phyloP scores from a whole-genome alignment of 2,113 vertebrate species.

The Myocastor coypus region DNA sequence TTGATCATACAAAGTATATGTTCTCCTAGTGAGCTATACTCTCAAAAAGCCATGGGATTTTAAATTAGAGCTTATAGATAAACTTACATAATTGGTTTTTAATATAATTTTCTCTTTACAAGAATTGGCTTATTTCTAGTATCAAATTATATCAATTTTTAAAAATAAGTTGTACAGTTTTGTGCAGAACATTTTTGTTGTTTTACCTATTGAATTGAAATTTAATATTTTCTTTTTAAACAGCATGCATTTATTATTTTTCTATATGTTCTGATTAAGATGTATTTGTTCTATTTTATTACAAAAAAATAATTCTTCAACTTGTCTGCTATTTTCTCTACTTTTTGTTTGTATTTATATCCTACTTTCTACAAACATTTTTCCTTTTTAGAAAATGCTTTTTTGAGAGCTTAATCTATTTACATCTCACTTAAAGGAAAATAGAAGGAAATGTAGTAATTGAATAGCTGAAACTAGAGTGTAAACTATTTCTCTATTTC shows the following conservation, averaged over 20 bases:
- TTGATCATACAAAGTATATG: not conserved
- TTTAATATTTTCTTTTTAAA: conserved; percentile 43
- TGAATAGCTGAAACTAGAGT: not conserved
- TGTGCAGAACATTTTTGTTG: not conserved
- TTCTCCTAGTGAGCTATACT: not conserved
- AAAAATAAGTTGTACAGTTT: not conserved
- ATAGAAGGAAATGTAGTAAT: conserved; percentile 59
- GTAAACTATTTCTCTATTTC: conserved; percentile 24
- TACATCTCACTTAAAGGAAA: not conserved
- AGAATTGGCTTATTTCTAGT: not conserved
- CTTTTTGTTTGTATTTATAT: conserved; percentile 55
- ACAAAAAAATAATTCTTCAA: conserved; percentile 49
- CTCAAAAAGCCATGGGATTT: not conserved
- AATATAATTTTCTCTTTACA: not conserved
- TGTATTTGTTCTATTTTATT: conserved; percentile 38
- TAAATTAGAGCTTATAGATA: not conserved
- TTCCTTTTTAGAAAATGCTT: conserved; percentile 20
- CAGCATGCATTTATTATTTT: not conserved
- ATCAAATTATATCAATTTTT: not conserved
- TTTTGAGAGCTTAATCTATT: conserved; percentile 23
- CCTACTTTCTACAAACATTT: conserved; percentile 32
- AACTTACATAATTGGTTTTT: not conserved
- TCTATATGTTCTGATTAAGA: not conserved
- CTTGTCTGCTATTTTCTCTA: conserved; percentile 14
- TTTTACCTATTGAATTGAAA: not conserved